phyloP scores from a whole-genome alignment of 2,888 invertebrate genomes.

The Himalopsyche japonica region DNA sequence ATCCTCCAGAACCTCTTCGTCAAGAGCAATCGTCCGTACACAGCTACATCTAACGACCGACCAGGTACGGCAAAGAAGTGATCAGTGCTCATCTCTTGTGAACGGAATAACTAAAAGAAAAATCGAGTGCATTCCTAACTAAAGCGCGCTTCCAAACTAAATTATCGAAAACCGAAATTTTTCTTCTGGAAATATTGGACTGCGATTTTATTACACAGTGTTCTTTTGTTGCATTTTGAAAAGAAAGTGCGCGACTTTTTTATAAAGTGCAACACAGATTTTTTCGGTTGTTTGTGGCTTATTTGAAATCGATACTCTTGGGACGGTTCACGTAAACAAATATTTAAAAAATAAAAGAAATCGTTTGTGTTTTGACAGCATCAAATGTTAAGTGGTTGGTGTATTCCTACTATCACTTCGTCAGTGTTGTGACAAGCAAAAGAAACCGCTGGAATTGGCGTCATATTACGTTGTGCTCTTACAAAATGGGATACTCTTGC shows the following conservation, averaged over 20 bases:
- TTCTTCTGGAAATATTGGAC: background rate
- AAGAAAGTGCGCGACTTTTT: background rate
- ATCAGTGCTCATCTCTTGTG: constrained; percentile 43
- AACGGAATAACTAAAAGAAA: background rate
- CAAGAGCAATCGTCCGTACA: constrained; percentile 45
- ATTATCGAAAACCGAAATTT: background rate
- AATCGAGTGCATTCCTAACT: background rate
- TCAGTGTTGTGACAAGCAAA: background rate
- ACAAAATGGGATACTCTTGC: background rate
- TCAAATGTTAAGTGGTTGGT: background rate
- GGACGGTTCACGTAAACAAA: background rate
- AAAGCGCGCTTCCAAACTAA: background rate
- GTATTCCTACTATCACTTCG: background rate
- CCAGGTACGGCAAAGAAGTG: constrained; percentile 55
- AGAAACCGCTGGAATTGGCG: background rate
- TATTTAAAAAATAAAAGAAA: background rate
- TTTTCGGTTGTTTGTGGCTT: background rate
- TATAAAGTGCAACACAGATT: background rate
- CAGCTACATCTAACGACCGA: constrained; percentile 59
- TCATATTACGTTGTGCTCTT: background rate
- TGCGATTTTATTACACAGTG: background rate
- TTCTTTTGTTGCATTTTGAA: background rate
- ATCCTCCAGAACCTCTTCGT: constrained; percentile 34
- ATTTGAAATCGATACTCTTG: background rate
- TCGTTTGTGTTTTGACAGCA: background rate